Base-by-base conservation (phyloP, 2,113 vertebrate genomes). In the Leptodactylus fuscus region DNA sequence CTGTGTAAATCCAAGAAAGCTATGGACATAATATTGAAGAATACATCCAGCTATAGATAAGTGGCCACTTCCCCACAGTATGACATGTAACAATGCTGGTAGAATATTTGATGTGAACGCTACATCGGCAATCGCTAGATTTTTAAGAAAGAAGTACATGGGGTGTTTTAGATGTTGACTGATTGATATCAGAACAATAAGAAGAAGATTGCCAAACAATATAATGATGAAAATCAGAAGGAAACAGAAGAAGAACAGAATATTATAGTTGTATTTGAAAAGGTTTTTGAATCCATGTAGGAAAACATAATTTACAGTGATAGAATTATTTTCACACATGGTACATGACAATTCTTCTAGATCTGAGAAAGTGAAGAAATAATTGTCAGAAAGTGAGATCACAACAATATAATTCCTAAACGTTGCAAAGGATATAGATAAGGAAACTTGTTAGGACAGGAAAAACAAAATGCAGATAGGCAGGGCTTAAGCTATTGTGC, bases 121-220 rank as follows among this genome's bases (percentile, higher is more conserved):
- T 8, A 83, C 22, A 16, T 83, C 82, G 62, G 48, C 53, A 1
- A 83, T 32, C 10, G 82, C 34, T 7, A 81, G 44, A 24, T 81
- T 36, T 22, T 81, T 81, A 34, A 81, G 44, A 27, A 70, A 70
- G 16, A 82, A 71, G 34, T 82, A 82, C 44, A 82, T 82, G 6
- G 81, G 81, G 38, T 70, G 65, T 29, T 15, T 82, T 9, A 82
- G 81, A 70, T 70, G 44, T 1, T 29, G 55, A 24, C 44, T 53
- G 9, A 71, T 20, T 16, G 81, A 82, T 15, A 82, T 16, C 24
- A 70, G 10, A 15, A 71, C 27, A 49, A 82, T 71, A 11, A 82
- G 53, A 36, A 82, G 18, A 51, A 70, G 12, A 53, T 82, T 70
- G 36, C n/a, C 65, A 71, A 44, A 22, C 67, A 81, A 69, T 46